Base-by-base conservation (phyloP, 2,113 vertebrate genomes). In the Zeus faber region DNA sequence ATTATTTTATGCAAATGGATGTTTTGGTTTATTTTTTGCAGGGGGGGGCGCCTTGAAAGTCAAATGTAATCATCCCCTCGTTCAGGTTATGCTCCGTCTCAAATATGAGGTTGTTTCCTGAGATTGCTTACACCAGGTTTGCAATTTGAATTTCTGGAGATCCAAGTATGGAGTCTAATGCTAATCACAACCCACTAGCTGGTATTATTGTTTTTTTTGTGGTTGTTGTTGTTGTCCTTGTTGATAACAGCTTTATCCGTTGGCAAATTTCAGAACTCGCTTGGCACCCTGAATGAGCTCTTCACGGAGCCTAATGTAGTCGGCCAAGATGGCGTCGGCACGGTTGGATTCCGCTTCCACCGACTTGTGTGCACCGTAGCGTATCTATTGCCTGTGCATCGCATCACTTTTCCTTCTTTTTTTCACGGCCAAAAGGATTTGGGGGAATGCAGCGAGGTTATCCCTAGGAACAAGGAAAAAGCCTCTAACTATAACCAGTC, bases 21-120 rank as follows among this genome's bases (percentile, higher is more conserved):
- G 33, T 5, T 33, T 33, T 33, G 9, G 31, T 33, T 33, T 33
- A n/a, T 37, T 1, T 13, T 13, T n/a, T 1, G 33, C 11, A 14
- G 33, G 74, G 58, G 67, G 67, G 20, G 54, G 63, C 80, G 83
- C 78, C 83, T 85, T 87, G 85, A 81, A 87, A 87, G 85, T 87
- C 85, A 85, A 87, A 87, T 87, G 85, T 85, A 87, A 87, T 87
- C 85, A 87, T 83, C 62, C 69, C 55, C 63, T 72, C 64, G 60
- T 70, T 33, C 70, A 74, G 82, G 76, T 84, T 87, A 76, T 70
- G 65, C 78, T 65, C 61, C 43, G 78, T 83, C 80, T 83, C 40
- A 67, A 82, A 85, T 82, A 84, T 85, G 81, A 83, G 76, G 74
- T 74, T 69, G 70, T 76, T 70, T 67, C 58, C 64, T 66, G 63